Evolutionary conservation across 2,888 invertebrate species (phyloP).

Genomic region (Therioaphis trifolii): DNA sequence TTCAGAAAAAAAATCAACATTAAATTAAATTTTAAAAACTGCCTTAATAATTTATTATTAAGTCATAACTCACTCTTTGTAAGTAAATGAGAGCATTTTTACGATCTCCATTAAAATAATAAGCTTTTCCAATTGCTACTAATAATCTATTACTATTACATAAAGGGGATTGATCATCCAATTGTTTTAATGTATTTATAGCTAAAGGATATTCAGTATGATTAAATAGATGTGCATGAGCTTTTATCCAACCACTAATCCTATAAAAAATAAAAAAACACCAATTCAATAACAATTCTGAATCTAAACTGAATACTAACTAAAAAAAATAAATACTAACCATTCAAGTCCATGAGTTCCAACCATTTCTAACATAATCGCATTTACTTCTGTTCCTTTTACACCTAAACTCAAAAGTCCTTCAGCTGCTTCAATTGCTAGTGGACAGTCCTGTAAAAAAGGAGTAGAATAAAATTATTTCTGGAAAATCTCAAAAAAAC

Average conservation of each 20-base stretch:
- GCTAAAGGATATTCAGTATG: conserved; percentile 78
- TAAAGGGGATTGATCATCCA: conserved; percentile 76
- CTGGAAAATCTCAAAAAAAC: too few relatives aligned
- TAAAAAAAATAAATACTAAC: conserved; percentile 67
- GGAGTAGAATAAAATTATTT: not conserved
- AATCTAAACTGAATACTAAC: too few relatives aligned
- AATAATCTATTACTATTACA: conserved; percentile 78
- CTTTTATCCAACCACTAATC: conserved; percentile 76
- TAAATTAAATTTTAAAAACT: too few relatives aligned
- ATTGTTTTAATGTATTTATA: conserved; percentile 75
- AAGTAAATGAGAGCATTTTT: conserved; percentile 74
- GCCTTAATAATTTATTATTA: conserved; percentile 13
- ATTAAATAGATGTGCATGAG: conserved; percentile 69
- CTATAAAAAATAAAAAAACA: conserved; percentile 68
- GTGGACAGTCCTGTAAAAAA: conserved; percentile 74
- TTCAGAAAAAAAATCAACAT: too few relatives aligned
- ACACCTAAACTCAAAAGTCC: conserved; percentile 79
- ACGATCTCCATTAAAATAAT: conserved; percentile 79
- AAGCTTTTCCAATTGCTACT: conserved; percentile 78
- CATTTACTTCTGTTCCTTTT: conserved; percentile 80
- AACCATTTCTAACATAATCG: conserved; percentile 73
- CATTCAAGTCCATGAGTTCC: conserved; percentile 70
- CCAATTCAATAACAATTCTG: conserved; percentile 12
- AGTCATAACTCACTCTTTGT: conserved; percentile 69
- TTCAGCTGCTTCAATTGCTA: conserved; percentile 81